A percentile compares a stretch with the other conserved stretches of the same genome.
Conservation (phyloP, 2,113 vertebrate species). For the Formicarius rufipectus region DNA sequence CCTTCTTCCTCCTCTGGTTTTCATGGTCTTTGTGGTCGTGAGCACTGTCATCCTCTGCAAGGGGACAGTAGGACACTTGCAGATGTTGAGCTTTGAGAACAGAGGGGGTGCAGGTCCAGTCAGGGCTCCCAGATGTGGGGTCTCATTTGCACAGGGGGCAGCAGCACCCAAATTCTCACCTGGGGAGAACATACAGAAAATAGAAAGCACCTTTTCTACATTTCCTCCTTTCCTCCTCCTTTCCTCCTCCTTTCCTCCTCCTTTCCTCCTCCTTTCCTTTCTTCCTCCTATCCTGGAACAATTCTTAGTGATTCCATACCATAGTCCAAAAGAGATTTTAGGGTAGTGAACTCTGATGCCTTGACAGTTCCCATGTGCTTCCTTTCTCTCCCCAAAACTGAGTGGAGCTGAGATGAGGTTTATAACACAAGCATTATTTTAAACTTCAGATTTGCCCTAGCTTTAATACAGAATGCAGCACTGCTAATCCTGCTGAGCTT, state of each 20-base stretch:
- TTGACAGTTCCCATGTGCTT: not conserved
- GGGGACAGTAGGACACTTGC: not conserved
- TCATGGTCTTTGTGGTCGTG: not conserved
- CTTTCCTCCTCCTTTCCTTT: not conserved
- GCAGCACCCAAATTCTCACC: not conserved
- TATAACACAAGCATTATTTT: not conserved
- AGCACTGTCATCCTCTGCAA: not conserved
- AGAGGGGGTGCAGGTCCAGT: not conserved
- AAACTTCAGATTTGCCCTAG: not conserved
- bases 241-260: not conserved
- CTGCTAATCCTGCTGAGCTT: not conserved
- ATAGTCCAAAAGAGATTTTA: not conserved
- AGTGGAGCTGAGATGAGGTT: not conserved
- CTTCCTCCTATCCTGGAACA: not conserved
- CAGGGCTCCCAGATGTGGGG: not conserved
- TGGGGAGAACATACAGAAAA: not conserved
- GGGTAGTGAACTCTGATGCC: not conserved
- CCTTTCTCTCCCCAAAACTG: not conserved
- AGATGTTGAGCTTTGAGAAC: not conserved
- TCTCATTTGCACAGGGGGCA: not conserved
- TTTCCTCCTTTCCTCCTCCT: not conserved
- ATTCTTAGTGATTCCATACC: not conserved
- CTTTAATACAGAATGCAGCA: not conserved
- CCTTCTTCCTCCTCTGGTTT: not conserved
- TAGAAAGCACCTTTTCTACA: not conserved